Base-by-base conservation (phyloP, 2,888 invertebrate genomes). In the Acleris cristana region DNA sequence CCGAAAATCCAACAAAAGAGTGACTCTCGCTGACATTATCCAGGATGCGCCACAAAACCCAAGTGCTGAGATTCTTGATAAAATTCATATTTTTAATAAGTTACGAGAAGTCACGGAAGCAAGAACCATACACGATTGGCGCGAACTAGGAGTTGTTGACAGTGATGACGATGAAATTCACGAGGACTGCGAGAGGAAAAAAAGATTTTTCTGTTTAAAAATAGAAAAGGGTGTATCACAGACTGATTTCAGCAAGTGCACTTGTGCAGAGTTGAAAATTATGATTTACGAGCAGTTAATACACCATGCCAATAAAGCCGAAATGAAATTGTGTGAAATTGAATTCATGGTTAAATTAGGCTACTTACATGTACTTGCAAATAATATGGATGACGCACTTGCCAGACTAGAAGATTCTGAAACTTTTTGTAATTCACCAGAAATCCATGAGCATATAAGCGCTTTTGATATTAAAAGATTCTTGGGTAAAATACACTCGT, bases 291-390 rank as follows among this genome's bases (percentile, higher is more conserved):
- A 90, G 69, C 90, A 92, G 76, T 76, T 92, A 10, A 82, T 90
- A 63, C 71, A 86, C 69, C 92, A 92, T 66, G 88, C 92, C n/a
- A 73, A 76, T 70, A 82, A 85, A 77, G 90, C 92, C 26, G 90
- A 91, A 73, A 72, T 90, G 60, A 89, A 84, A 72, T 72, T 70
- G 8, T 90, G 88, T 80, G 78, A 84, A 49, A 76, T 91, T 48
- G 81, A 89, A 71, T 90, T 89, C 73, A 73, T 84, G 55, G 82
- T 90, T 48, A 81, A 79, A 51, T 89, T 74, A 67, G 76, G 85
- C 68, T 79, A 86, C 73, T 78, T 89, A 21, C 86, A 84, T 76
- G 71, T 89, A n/a, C 67, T 86, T 18, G 80, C 77, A 52, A 84
- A 84, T 73, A 84, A 84, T 73, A 70, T 79, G 65, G 85, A 87